Conservation (phyloP, 2,888 invertebrate species). For the Ecliptopera silaceata region DNA sequence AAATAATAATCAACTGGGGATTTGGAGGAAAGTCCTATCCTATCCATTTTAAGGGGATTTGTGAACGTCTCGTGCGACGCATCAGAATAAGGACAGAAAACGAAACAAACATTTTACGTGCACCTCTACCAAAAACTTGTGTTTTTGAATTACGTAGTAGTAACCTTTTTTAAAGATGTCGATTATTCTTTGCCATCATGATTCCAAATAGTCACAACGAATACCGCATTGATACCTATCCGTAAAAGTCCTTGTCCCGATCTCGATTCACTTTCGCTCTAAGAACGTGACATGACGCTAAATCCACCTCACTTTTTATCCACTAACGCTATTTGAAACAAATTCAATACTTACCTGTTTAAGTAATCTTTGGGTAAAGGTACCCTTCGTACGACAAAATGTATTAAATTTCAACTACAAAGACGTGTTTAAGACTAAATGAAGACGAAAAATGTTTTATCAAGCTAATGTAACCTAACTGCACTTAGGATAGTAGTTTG, state of each 20-base stretch:
- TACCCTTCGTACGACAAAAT: conserved; percentile 1
- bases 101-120: conserved; percentile 30
- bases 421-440: conserved; percentile 37
- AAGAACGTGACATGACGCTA: conserved; percentile 59
- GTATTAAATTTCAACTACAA: conserved; percentile 21
- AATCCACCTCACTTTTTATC: conserved; percentile 66
- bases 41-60: conserved; percentile 79
- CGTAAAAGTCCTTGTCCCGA: conserved; percentile 51
- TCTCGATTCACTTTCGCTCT: conserved; percentile 63
- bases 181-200: conserved; percentile 6
- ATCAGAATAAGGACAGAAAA: conserved; percentile 60
- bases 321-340: conserved; percentile 47
- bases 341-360: conserved; percentile 35
- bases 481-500: conserved; percentile 41
- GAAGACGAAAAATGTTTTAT: conserved; percentile 46
- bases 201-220: conserved; percentile 24
- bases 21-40: conserved; percentile 74
- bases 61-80: conserved; percentile 62
- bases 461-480: conserved; percentile 41
- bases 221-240: conserved; percentile 49
- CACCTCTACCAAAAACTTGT: not conserved
- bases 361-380: conserved; percentile 14
- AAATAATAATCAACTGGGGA: conserved; percentile 79
- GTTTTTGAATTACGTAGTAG: not conserved
- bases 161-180: not conserved